Evolutionary conservation across 1,140 invertebrate species (phyloP), one percentile per base, ranked within the genome.

Genomic region (Leguminivora glycinivorella): DNA sequence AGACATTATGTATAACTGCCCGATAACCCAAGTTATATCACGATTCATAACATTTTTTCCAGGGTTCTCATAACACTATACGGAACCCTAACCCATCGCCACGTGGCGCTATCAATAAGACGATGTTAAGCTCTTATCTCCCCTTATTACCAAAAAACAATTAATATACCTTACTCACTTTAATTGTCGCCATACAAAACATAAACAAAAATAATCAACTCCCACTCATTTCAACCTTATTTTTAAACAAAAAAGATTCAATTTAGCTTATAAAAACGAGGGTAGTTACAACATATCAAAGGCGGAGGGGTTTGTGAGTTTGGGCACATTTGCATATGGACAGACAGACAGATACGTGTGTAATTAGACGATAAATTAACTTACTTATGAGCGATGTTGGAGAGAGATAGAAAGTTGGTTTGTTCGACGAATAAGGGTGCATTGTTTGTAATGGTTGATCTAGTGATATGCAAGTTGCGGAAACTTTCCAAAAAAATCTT

Each of bases 321-420:
- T 83, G 79, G 75, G 34, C 72, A 74, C 81, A 40, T 68, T 77
- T 29, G 24, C 67, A 52, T 60, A 76, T 71, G 63, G 58, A 73
- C 74, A 63, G 72, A 77, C 73, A 24, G 76, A 71, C 69, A 78
- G 69, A 79, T 74, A 75, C 68, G 72, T 68, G 66, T 71, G 74
- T 82, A 78, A 80, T 78, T 80, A 81, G 76, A 75, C 75, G 71
- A 82, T 80, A 81, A 79, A 83, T 83, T 83, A 72, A 71, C 74
- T 75, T 78, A 70, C 72, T 77, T 80, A 78, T 74, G 71, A 75
- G 72, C 68, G 75, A 80, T 67, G 71, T 67, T 66, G 22, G 60
- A 43, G 31, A 22, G 66, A 40, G 34, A 67, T 40, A 24, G 47
- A 52, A 52, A 19, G 47, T 52, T 47, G n/a, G 29, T 29, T 4